Conservation (phyloP, 2,113 vertebrate species). For the Raphicerus campestris region DNA sequence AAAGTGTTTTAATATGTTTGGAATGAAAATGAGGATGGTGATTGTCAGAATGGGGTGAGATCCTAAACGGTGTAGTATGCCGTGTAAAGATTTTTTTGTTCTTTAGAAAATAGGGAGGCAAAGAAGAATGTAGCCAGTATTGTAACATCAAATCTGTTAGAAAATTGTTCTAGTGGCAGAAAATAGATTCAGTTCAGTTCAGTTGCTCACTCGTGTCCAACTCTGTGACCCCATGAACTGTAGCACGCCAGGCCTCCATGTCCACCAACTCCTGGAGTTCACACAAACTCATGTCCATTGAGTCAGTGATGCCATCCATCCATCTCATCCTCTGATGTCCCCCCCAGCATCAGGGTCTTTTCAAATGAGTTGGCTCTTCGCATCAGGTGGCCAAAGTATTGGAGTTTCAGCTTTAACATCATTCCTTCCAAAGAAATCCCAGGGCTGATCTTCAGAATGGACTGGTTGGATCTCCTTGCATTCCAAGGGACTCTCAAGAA, state of each 20-base stretch:
- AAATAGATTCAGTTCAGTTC: background rate
- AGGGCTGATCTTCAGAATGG: background rate
- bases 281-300: background rate
- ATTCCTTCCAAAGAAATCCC: background rate
- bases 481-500: background rate
- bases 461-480: background rate
- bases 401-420: background rate
- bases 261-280: background rate
- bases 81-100: background rate
- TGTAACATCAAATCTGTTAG: background rate
- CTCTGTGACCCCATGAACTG: rapidly evolving
- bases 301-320: background rate
- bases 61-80: background rate
- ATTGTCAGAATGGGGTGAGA: background rate
- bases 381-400: background rate
- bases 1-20: background rate
- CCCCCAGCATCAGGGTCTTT: background rate
- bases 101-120: background rate
- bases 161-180: conserved; percentile 8
- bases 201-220: background rate
- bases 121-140: background rate
- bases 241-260: background rate
- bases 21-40: background rate
- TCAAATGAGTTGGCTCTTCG: background rate
- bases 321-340: background rate